phyloP scores from a whole-genome alignment of 2,113 vertebrate genomes.

The Catharus bicknelli region DNA sequence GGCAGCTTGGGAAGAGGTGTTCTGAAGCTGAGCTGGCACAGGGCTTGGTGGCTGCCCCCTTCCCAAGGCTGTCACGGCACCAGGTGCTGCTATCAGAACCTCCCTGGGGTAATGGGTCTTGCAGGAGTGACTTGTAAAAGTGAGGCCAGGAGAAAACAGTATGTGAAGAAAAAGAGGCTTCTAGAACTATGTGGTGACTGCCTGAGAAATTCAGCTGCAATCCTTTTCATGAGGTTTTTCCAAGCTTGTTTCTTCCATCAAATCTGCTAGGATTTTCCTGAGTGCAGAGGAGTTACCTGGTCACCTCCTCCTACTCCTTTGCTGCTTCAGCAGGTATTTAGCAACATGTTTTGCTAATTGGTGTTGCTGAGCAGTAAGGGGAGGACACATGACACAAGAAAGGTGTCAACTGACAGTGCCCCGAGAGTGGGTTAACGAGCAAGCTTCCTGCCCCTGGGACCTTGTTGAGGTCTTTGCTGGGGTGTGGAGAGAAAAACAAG shows the following conservation, averaged over 20 bases:
- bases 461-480: background rate
- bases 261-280: background rate
- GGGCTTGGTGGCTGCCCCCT: background rate
- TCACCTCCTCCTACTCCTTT: background rate
- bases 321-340: slow-evolving; percentile 55
- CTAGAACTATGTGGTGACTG: background rate
- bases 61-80: background rate
- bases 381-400: background rate
- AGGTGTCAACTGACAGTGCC: background rate
- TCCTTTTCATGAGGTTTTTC: background rate
- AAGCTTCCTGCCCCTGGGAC: background rate
- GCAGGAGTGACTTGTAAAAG: background rate
- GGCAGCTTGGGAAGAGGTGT: background rate
- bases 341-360: slow-evolving; percentile 46
- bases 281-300: background rate
- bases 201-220: background rate
- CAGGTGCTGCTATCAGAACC: background rate
- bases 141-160: background rate
- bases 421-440: background rate
- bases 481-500: slow-evolving; percentile 20
- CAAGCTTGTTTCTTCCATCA: background rate
- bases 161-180: background rate
- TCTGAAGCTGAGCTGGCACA: background rate
- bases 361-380: background rate
- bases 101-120: background rate